Evolutionary conservation across 2,113 vertebrate genomes (phyloP).

Genomic region (Bostrychus sinensis): DNA sequence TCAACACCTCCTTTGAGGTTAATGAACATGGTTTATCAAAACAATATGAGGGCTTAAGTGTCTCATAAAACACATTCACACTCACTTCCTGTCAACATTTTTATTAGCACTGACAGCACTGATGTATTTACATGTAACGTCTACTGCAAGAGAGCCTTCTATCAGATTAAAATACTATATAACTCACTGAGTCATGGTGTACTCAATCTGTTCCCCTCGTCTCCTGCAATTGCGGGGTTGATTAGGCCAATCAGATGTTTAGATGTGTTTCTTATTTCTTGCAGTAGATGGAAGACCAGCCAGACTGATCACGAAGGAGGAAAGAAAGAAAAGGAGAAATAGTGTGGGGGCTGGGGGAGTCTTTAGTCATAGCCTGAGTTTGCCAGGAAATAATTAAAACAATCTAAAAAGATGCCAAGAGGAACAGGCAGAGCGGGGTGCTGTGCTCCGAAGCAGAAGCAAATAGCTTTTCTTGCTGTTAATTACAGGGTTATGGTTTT

Average conservation of each 20-base stretch:
- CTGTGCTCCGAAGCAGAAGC: conserved; percentile 59
- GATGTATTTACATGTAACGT: no score
- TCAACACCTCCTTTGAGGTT: no score
- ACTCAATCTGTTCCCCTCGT: neutral
- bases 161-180: neutral
- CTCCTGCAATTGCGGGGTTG: conserved; percentile 19
- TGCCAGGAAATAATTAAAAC: conserved; percentile 72
- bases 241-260: conserved; percentile 59
- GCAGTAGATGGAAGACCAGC: conserved; percentile 36
- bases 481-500: conserved; percentile 82
- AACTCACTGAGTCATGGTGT: conserved; percentile 15
- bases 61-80: no score
- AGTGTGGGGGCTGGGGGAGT: conserved; percentile 14
- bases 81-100: no score
- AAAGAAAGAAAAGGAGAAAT: conserved; percentile 5
- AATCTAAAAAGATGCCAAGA: conserved; percentile 65
- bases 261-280: conserved; percentile 39
- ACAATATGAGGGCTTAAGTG: no score
- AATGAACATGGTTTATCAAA: no score
- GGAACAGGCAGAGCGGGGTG: conserved; percentile 44
- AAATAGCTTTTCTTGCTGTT: conserved; percentile 81
- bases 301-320: conserved; percentile 17
- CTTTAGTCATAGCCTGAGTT: conserved; percentile 36
- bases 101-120: no score
- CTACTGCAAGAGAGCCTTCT: no score